Conservation (phyloP, 2,888 invertebrate species). For the Archips xylosteana region DNA sequence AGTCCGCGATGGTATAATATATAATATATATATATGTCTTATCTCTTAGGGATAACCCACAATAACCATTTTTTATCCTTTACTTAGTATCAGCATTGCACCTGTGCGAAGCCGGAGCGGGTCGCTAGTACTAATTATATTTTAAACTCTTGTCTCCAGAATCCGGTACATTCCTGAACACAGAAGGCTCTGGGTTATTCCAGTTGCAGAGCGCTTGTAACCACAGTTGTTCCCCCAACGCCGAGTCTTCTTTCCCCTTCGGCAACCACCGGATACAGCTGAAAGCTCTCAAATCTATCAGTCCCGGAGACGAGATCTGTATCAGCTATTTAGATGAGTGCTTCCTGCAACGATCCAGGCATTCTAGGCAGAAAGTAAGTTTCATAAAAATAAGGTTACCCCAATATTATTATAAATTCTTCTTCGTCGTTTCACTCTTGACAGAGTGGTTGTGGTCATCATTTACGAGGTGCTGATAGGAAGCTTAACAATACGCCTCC, state of each 20-base stretch:
- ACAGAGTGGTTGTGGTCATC: too few relatives aligned
- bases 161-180: slow-evolving; percentile 93
- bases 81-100: too few relatives aligned
- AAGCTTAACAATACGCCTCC: too few relatives aligned
- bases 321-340: slow-evolving; percentile 97
- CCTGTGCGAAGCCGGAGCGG: too few relatives aligned
- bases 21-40: too few relatives aligned
- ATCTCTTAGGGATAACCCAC: too few relatives aligned
- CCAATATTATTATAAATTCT: too few relatives aligned
- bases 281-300: slow-evolving; percentile 89
- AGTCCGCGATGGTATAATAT: too few relatives aligned
- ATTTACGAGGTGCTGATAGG: too few relatives aligned
- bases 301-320: slow-evolving; percentile 94
- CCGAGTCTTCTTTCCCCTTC: slow-evolving; percentile 93
- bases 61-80: too few relatives aligned
- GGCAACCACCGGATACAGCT: slow-evolving; percentile 92
- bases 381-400: background rate
- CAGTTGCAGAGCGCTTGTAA: slow-evolving; percentile 95
- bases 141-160: slow-evolving; percentile 60
- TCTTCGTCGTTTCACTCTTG: too few relatives aligned
- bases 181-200: slow-evolving; percentile 96
- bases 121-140: background rate
- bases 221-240: slow-evolving; percentile 97
- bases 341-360: slow-evolving; percentile 90
- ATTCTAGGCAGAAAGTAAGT: slow-evolving; percentile 92